Conservation (phyloP, 2,888 invertebrate species). For the Cryptus viduatorius region DNA sequence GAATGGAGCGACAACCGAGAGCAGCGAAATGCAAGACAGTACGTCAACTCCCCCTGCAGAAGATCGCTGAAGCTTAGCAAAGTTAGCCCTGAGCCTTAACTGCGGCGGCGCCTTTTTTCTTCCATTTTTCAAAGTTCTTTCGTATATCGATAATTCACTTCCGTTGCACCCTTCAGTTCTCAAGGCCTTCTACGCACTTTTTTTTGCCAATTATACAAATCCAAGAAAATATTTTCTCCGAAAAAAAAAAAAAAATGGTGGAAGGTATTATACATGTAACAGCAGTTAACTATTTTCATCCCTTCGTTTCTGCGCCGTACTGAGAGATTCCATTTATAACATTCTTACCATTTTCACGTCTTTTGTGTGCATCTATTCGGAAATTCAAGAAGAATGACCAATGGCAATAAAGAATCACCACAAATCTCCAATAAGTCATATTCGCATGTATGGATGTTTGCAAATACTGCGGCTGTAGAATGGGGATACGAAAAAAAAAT, state of each 20-base stretch:
- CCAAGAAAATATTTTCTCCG: neutral
- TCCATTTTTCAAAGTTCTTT: neutral
- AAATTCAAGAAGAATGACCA: too few relatives aligned
- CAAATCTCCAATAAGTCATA: neutral
- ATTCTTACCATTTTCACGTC: too few relatives aligned
- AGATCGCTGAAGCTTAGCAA: slow-evolving; percentile 76
- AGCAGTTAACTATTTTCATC: too few relatives aligned
- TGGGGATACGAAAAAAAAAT: neutral
- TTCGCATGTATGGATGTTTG: slow-evolving; percentile 17
- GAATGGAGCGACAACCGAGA: slow-evolving; percentile 31
- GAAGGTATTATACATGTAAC: too few relatives aligned
- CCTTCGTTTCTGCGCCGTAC: too few relatives aligned
- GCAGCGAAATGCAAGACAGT: neutral
- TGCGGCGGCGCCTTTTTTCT: slow-evolving; percentile 76
- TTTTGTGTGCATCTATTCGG: too few relatives aligned
- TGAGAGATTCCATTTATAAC: too few relatives aligned
- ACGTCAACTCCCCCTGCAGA: slow-evolving; percentile 47
- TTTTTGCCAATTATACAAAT: neutral
- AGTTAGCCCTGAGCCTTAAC: slow-evolving; percentile 74
- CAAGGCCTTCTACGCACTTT: neutral
- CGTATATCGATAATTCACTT: neutral
- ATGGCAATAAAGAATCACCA: neutral
- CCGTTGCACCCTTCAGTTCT: neutral
- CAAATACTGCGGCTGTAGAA: neutral
- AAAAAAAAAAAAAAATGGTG: too few relatives aligned